Evolutionary conservation across 2,888 invertebrate genomes (phyloP).

Genomic region (Melanostoma mellinum): DNA sequence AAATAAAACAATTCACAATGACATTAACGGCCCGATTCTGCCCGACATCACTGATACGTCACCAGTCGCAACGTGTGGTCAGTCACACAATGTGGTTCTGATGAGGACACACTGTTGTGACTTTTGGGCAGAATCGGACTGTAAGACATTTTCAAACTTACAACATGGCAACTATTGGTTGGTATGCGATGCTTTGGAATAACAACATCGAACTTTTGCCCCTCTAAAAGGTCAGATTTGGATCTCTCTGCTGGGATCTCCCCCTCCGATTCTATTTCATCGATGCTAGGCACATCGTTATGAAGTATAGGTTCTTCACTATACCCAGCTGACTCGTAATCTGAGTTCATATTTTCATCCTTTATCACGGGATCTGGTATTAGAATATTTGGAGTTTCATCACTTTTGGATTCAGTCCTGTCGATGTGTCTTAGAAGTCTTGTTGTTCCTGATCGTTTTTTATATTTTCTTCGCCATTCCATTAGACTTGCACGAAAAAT

Average conservation of each 20-base stretch:
- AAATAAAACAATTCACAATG: not conserved
- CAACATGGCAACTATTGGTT: slow-evolving; percentile 37
- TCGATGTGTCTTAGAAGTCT: not conserved
- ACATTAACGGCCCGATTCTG: too few relatives aligned
- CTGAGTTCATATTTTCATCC: slow-evolving; percentile 43
- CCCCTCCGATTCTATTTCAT: slow-evolving; percentile 28
- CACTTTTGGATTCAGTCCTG: slow-evolving; percentile 19
- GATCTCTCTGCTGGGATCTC: not conserved
- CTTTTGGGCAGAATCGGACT: too few relatives aligned
- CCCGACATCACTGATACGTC: too few relatives aligned
- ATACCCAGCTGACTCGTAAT: slow-evolving; percentile 37
- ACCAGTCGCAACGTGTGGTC: too few relatives aligned
- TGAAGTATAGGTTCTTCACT: slow-evolving; percentile 22
- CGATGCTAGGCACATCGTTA: slow-evolving; percentile 1
- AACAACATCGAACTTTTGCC: slow-evolving; percentile 24
- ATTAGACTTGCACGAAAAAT: slow-evolving; percentile 61
- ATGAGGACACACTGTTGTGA: too few relatives aligned
- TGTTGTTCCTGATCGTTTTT: not conserved
- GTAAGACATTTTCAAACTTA: slow-evolving; percentile 19
- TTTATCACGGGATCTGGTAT: slow-evolving; percentile 33
- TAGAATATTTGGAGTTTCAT: slow-evolving; percentile 28
- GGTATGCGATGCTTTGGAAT: slow-evolving; percentile 11
- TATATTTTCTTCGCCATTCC: slow-evolving; percentile 53
- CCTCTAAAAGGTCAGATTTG: slow-evolving; percentile 11
- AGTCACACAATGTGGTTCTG: too few relatives aligned